Evolutionary conservation across 2,113 vertebrate genomes (phyloP), one percentile per base, ranked within the genome.

Genomic region (Capricornis sumatraensis): DNA sequence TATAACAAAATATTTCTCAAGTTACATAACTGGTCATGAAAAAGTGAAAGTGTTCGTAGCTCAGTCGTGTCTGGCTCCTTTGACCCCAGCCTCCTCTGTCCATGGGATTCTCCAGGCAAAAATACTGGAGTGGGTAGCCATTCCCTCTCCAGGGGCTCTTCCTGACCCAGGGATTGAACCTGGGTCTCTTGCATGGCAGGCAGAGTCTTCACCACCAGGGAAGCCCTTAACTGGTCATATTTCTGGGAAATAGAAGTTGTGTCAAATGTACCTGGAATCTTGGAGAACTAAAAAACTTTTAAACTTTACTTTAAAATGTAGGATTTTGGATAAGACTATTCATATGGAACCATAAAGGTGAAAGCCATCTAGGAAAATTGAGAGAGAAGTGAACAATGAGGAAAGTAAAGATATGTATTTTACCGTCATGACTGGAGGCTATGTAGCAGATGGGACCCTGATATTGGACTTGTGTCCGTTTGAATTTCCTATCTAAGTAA

Each of bases 201-300:
- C n/a, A 71, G 67, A 71, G 6, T 71, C n/a, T 71, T 71, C 36
- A n/a, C n/a, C n/a, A 71, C 67, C 67, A 71, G 17, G n/a, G 17
- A 23, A 71, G 10, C 9, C n/a, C n/a, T 21, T 71, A 36, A 71
- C n/a, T 71, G n/a, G 58, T 52, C 30, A 83, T 40, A 83, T 92
- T 96, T 95, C 33, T 85, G 62, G 16, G 27, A 87, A 87, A 57
- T 95, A 47, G 74, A 96, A 81, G 40, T 81, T 94, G 82, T 87
- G 0, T 81, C 90, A 96, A 96, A 89, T 87, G 27, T 57, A 93
- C 87, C 47, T 74, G 40, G 43, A 71, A 81, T 89, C 52, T 91
- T 90, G 23, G 62, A 91, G 58, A 45, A 78, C 83, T 93, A 16
- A 64, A 89, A 89, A 71, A 78, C 36, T 52, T 52, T 64, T 8